Conservation (phyloP, 1,140 invertebrate genomes). For the Penaeus chinensis region DNA sequence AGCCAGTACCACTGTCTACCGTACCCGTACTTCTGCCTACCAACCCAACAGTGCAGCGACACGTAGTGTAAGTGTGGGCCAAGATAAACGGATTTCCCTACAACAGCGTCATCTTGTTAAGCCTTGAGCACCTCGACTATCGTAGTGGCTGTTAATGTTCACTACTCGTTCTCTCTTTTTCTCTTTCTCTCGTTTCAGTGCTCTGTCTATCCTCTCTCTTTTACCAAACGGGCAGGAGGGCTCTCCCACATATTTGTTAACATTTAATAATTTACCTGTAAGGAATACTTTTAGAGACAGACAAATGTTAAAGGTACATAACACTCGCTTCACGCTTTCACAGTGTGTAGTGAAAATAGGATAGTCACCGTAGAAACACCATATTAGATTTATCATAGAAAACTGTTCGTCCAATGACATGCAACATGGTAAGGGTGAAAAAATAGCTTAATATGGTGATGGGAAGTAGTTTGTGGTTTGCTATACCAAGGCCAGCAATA, state of each 20-base stretch:
- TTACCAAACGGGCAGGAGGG: constrained; percentile 46
- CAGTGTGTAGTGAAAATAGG: constrained; percentile 11
- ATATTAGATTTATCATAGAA: too few species aligned
- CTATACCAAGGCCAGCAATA: too few species aligned
- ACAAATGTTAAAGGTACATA: constrained; percentile 15
- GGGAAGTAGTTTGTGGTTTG: too few species aligned
- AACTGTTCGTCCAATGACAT: too few species aligned
- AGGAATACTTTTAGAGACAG: constrained; percentile 10
- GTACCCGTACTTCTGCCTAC: constrained; percentile 8
- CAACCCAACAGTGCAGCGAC: background rate
- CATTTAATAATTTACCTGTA: background rate
- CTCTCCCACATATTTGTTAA: background rate
- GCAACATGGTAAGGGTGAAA: too few species aligned
- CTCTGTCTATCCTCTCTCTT: constrained; percentile 14
- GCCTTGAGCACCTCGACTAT: constrained; percentile 36
- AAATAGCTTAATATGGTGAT: too few species aligned
- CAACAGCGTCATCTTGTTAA: constrained; percentile 24
- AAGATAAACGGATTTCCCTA: constrained; percentile 52
- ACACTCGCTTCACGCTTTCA: constrained; percentile 11
- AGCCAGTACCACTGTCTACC: constrained; percentile 26
- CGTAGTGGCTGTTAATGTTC: constrained; percentile 41
- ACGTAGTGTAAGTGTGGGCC: constrained; percentile 28
- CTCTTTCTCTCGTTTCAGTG: constrained; percentile 16
- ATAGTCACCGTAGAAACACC: background rate
- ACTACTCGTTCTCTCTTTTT: constrained; percentile 17